These are phyloP conservation scores for Salvator merianae DNA, from an alignment of 2,113 vertebrate genomes.

Conservation along the genomic window DNA sequence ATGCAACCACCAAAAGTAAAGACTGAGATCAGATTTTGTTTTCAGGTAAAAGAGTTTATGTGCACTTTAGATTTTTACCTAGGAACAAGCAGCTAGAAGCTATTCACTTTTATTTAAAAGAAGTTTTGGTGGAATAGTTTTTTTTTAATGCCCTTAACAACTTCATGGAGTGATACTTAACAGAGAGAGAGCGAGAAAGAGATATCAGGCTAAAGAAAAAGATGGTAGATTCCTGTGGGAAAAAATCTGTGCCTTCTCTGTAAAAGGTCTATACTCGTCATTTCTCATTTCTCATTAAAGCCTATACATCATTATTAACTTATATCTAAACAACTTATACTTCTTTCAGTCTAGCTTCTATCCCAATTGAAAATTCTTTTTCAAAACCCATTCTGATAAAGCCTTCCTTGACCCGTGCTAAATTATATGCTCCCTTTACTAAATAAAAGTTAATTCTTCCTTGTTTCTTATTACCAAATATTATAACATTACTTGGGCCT, in stretches of 20 bases:
- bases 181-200: too few relatives aligned
- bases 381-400: background rate
- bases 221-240: too few relatives aligned
- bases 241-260: background rate
- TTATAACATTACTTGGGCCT: too few relatives aligned
- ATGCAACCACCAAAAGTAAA: background rate
- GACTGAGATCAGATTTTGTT: background rate
- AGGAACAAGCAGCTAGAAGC: background rate
- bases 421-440: background rate
- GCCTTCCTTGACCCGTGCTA: background rate
- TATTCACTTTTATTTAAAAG: background rate
- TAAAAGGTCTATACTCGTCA: background rate
- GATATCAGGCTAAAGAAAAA: background rate
- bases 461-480: too few relatives aligned
- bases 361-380: background rate
- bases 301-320: background rate
- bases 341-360: background rate
- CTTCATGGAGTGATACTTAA: too few relatives aligned
- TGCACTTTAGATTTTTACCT: too few relatives aligned
- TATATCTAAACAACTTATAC: background rate
- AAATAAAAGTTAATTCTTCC: background rate
- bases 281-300: background rate
- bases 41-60: background rate
- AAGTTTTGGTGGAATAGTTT: too few relatives aligned
- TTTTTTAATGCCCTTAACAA: too few relatives aligned